phyloP scores from a whole-genome alignment of 2,797 vertebrate genomes.

The Gephyroberyx darwinii region DNA sequence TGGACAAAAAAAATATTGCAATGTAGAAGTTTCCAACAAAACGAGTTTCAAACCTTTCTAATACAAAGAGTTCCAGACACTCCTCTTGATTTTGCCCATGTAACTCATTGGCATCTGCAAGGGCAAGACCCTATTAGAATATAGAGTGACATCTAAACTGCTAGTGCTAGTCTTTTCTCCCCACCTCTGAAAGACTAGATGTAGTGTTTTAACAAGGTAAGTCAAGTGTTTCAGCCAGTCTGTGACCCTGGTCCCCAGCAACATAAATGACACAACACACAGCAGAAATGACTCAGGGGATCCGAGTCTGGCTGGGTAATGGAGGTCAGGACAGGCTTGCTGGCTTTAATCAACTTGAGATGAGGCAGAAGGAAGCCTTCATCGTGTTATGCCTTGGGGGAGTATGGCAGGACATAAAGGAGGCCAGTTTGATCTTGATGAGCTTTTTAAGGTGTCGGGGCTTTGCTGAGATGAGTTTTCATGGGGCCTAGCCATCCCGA shows the following conservation, averaged over 20 bases:
- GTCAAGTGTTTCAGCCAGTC: slow-evolving; percentile 20
- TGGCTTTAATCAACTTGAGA: slow-evolving; percentile 79
- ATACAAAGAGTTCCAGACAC: neutral
- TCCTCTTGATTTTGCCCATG: neutral
- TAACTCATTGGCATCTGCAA: neutral
- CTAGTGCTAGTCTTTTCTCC: neutral
- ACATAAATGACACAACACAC: slow-evolving; percentile 23
- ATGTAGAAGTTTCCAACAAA: slow-evolving; percentile 23
- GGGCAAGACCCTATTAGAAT: slow-evolving; percentile 13
- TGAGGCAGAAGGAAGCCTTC: slow-evolving; percentile 77
- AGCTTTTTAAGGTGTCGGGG: slow-evolving; percentile 78
- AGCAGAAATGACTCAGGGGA: slow-evolving; percentile 44
- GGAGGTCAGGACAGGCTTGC: slow-evolving; percentile 61
- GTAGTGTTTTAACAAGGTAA: slow-evolving; percentile 11
- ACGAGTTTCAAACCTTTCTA: slow-evolving; percentile 5
- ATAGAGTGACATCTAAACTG: neutral
- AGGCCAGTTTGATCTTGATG: slow-evolving; percentile 79
- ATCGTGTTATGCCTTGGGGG: slow-evolving; percentile 68
- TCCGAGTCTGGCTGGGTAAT: slow-evolving; percentile 62
- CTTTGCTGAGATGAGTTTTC: slow-evolving; percentile 80
- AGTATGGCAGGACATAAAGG: slow-evolving; percentile 78
- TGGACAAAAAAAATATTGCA: slow-evolving; percentile 11
- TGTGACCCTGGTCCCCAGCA: slow-evolving; percentile 16
- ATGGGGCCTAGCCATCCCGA: slow-evolving; percentile 62
- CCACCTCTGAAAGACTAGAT: slow-evolving; percentile 4